A percentile compares a stretch with the other conserved stretches of the same genome.
These are phyloP conservation scores for Neuroterus valhalla DNA, from an alignment of 1,140 invertebrate species.

Conservation along the genomic window DNA sequence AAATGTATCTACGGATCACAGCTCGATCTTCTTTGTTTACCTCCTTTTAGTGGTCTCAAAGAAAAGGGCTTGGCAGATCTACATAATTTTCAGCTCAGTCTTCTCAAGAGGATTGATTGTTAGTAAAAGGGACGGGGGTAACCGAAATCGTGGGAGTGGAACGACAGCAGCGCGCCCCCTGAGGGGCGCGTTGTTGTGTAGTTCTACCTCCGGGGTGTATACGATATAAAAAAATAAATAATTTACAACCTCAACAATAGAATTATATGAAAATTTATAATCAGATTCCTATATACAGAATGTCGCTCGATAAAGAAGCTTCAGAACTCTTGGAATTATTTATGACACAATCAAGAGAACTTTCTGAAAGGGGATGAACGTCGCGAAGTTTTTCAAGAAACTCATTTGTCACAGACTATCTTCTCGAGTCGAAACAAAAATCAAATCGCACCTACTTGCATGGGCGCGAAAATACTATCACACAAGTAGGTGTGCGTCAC, in stretches of 20 bases:
- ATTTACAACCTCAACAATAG: conserved; percentile 63
- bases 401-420: not conserved
- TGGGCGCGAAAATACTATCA: conserved; percentile 62
- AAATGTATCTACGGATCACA: conserved; percentile 11
- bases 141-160: not conserved
- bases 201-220: conserved; percentile 49
- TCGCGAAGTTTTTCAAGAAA: not conserved
- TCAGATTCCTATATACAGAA: conserved; percentile 47
- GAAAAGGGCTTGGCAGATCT: conserved; percentile 49
- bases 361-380: too few species aligned
- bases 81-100: conserved; percentile 55
- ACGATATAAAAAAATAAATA: conserved; percentile 65
- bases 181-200: conserved; percentile 49
- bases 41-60: conserved; percentile 44
- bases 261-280: conserved; percentile 63
- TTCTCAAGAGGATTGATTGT: conserved; percentile 57
- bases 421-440: conserved; percentile 35
- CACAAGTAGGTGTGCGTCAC: conserved; percentile 68
- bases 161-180: conserved; percentile 42
- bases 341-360: too few species aligned
- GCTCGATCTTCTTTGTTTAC: conserved; percentile 31
- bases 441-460: conserved; percentile 67
- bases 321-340: conserved; percentile 27
- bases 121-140: conserved; percentile 35
- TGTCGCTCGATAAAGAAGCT: conserved; percentile 34